Evolutionary conservation across 2,888 invertebrate genomes (phyloP), one percentile per base, ranked within the genome.

Genomic region (Agapostemon virescens): DNA sequence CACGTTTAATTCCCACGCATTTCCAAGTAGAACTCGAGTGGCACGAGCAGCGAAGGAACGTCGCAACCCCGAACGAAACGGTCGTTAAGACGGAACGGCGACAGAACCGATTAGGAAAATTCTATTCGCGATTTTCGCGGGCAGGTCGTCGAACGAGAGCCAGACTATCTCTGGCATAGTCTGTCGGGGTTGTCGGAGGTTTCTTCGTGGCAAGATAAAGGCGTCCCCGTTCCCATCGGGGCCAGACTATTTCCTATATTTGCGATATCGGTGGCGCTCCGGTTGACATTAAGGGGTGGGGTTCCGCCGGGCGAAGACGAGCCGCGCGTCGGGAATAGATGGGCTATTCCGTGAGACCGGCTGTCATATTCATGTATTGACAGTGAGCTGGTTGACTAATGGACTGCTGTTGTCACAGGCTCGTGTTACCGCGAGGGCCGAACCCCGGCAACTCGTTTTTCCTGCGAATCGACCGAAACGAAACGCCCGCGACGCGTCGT

Each of bases 301-400:
- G 45, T 9, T 30, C 71, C 9, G n/a, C 49, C n/a, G n/a, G 67
- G 61, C 69, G 63, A 79, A 73, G 74, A 67, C 69, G 74, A 76
- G 74, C 45, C 26, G 42, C 64, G 69, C 79, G 73, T 76, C 70
- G 74, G 79, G 82, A 63, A 73, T 77, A 68, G 88, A 84, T 87
- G 82, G 87, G 77, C 84, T 86, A 81, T 87, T 87, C 87, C 88
- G 81, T 85, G 84, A 87, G 90, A 90, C 90, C 91, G 89, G 88
- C 90, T 90, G 92, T 92, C 91, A 91, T 92, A 91, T 91, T 92
- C 90, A 92, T 92, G 90, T 92, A 92, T 92, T 92, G 92, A 92
- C 92, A 92, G 88, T 87, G 88, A 91, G 90, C 90, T 90, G 91
- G 89, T 92, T 92, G 92, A 92, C 92, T 93, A 93, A 92, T 93